Evolutionary conservation across 2,113 vertebrate species (phyloP), one percentile per base, ranked within the genome.

Genomic region (Poeciliopsis retropinna): DNA sequence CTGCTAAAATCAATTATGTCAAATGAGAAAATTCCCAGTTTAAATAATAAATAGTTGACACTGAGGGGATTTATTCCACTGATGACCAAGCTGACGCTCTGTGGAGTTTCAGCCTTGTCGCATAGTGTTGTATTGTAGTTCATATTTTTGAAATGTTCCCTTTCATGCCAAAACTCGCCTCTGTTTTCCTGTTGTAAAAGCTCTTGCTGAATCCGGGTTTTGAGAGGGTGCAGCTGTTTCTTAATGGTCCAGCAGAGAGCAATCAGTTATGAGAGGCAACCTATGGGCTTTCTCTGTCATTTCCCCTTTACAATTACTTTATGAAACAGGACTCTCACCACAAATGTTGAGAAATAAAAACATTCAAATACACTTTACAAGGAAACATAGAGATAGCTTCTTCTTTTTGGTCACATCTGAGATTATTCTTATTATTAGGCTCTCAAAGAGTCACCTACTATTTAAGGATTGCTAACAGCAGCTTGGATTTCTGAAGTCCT

Each of bases 231-330:
- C 78, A 70, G 61, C 69, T 81, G 57, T 73, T 78, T 73, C 73
- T 64, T 51, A 85, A 72, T 76, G 72, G 67, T 31, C 57, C 66
- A 15, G 30, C 29, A 60, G 64, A 67, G 69, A 83, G 62, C 6
- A 73, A 51, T 66, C 54, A 15, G 57, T 66, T 63, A 68, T 78
- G 9, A 22, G 27, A 25, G 30, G 41, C 63, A 70, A 70, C 30
- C 67, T 78, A 44, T 73, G 54, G 65, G 28, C 64, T 75, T 28
- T 11, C 47, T 47, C 66, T 61, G 64, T 67, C 47, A 54, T 54
- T 54, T 54, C 47, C 22, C 47, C 19, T 54, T 9, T 54, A 54
- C 47, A 54, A 54, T 22, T 54, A 54, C 17, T 22, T 54, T 54
- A 54, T 54, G 47, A 54, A 54, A 54, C 47, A 25, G 19, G 17